Evolutionary conservation across 2,888 invertebrate genomes (phyloP).

Genomic region (Taphrorychus bicolor): DNA sequence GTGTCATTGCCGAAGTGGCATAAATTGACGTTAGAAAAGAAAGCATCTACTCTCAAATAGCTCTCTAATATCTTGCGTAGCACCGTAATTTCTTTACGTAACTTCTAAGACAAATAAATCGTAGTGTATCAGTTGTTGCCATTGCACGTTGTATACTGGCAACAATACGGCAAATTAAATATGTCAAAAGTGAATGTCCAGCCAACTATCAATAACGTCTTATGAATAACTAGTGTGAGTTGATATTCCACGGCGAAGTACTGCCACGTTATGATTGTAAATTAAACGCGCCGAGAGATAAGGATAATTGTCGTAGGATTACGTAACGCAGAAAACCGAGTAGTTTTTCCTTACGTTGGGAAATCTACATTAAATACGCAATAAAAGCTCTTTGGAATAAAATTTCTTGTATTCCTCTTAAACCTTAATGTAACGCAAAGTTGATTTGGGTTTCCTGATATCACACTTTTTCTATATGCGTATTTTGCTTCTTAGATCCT

Average conservation of each 20-base stretch:
- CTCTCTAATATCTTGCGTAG: conserved; percentile 30
- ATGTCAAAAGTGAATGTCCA: conserved; percentile 39
- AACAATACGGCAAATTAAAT: conserved; percentile 37
- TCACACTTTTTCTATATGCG: no score
- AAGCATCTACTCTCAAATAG: no score
- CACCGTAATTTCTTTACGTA: conserved; percentile 38
- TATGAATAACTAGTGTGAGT: conserved; percentile 26
- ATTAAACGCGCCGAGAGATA: conserved; percentile 11
- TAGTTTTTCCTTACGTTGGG: background rate
- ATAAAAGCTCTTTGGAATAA: background rate
- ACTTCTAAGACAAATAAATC: conserved; percentile 39
- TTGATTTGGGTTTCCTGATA: no score
- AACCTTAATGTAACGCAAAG: no score
- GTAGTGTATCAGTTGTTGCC: conserved; percentile 35
- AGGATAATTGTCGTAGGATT: conserved; percentile 17
- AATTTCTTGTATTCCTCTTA: no score
- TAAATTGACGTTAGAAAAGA: no score
- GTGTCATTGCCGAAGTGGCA: no score
- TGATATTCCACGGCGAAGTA: conserved; percentile 26
- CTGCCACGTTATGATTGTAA: conserved; percentile 30
- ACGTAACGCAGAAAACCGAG: background rate
- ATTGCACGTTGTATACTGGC: conserved; percentile 29
- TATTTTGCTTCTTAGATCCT: no score
- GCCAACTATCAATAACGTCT: conserved; percentile 33
- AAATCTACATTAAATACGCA: background rate